Percentiles rank a stretch among this genome's conserved stretches.
phyloP scores from a whole-genome alignment of 2,113 vertebrate genomes.

The Clarias macrocephalus region DNA sequence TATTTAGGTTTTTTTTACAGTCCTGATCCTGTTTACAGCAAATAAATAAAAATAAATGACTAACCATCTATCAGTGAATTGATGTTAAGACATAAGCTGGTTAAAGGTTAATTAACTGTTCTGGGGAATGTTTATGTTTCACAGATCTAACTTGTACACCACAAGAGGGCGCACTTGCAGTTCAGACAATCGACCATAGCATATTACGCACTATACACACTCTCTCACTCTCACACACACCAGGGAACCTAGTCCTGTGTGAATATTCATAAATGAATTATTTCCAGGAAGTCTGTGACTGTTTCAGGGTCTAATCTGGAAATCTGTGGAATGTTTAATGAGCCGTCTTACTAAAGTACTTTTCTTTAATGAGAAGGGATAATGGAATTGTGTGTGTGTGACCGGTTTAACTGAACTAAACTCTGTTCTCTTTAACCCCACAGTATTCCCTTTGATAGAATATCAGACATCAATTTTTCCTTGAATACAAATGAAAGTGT shows the following conservation, averaged over 20 bases:
- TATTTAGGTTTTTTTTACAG: background rate
- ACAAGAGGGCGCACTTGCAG: too few species aligned
- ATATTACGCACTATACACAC: background rate
- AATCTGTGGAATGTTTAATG: background rate
- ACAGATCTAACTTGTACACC: too few species aligned
- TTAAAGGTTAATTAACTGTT: too few species aligned
- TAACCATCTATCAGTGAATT: background rate
- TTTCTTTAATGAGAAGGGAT: background rate
- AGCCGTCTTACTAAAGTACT: background rate
- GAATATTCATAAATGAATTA: background rate
- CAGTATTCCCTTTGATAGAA: conserved; percentile 99
- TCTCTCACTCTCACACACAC: background rate
- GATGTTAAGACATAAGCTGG: too few species aligned
- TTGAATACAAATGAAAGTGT: conserved; percentile 98
- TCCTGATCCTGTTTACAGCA: background rate
- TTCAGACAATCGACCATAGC: background rate
- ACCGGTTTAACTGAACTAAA: conserved; percentile 63
- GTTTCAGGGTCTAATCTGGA: background rate
- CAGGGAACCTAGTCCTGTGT: background rate
- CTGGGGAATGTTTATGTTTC: too few species aligned
- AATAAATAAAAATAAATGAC: background rate
- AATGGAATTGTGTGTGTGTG: conserved; percentile 25
- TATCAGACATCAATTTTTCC: conserved; percentile 99
- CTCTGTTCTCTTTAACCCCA: conserved; percentile 71
- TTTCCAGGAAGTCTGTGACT: background rate